Percentiles rank a stretch among this genome's conserved stretches.
phyloP scores from a whole-genome alignment of 2,113 vertebrate species.

The Corythornis cristatus region DNA sequence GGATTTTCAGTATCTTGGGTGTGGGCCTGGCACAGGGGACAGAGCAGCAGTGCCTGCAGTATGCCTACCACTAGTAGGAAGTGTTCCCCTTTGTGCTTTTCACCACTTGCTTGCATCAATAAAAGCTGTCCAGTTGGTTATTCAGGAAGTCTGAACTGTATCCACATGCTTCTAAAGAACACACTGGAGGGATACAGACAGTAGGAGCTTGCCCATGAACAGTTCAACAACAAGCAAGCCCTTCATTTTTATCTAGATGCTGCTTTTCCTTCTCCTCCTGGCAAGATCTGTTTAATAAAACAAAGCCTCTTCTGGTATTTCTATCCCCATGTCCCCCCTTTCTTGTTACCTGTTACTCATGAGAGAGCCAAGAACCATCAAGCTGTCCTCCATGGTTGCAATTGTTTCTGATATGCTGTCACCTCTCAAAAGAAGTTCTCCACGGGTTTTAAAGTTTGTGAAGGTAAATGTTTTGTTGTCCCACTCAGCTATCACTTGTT shows the following conservation, averaged over 20 bases:
- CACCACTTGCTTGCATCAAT: neutral
- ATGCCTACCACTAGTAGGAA: neutral
- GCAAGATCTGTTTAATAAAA: neutral
- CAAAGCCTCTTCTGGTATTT: neutral
- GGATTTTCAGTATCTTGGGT: neutral
- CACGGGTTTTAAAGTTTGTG: conserved; percentile 88
- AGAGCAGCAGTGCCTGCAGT: neutral
- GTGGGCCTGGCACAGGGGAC: neutral
- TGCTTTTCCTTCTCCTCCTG: neutral
- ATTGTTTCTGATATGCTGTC: conserved; percentile 91
- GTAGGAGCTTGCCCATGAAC: neutral
- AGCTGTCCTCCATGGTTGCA: conserved; percentile 91
- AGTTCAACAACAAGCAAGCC: neutral
- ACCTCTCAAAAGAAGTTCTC: conserved; percentile 91
- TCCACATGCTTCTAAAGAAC: neutral
- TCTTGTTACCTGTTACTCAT: conserved; percentile 89
- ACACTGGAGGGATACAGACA: neutral
- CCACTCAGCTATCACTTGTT: conserved; percentile 93
- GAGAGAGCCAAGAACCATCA: conserved; percentile 92
- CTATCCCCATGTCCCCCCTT: neutral
- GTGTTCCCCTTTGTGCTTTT: neutral
- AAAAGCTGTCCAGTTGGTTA: neutral
- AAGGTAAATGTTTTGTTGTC: conserved; percentile 88
- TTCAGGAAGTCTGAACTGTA: neutral
- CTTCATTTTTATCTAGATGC: neutral